These are phyloP conservation scores for Tyria jacobaeae DNA, from an alignment of 2,888 invertebrate genomes.

Conservation along the genomic window DNA sequence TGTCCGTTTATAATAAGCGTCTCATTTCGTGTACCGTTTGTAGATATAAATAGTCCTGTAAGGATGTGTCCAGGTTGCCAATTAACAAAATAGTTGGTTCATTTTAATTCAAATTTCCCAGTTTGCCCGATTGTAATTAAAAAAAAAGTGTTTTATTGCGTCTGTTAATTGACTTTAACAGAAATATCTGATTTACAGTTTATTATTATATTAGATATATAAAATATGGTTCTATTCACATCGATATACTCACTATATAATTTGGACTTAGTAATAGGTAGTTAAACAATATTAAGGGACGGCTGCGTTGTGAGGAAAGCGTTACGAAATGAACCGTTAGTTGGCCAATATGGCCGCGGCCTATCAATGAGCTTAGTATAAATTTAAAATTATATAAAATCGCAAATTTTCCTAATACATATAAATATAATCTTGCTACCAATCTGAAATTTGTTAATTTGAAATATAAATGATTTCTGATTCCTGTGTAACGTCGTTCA, in stretches of 20 bases:
- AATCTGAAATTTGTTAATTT: conserved; percentile 43
- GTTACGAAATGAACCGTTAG: conserved; percentile 21
- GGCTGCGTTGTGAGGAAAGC: conserved; percentile 22
- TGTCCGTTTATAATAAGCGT: conserved; percentile 60
- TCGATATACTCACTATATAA: conserved; percentile 21
- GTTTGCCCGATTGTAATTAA: not conserved
- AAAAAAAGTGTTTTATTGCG: conserved; percentile 32
- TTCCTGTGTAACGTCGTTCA: conserved; percentile 20
- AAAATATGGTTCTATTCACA: conserved; percentile 6
- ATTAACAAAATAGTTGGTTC: not conserved
- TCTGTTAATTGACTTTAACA: conserved; percentile 31
- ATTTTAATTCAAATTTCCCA: not conserved
- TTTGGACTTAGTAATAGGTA: conserved; percentile 43
- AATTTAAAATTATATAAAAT: conserved; percentile 42
- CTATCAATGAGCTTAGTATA: conserved; percentile 51
- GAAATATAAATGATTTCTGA: conserved; percentile 33
- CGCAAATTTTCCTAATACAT: conserved; percentile 38
- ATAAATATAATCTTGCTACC: conserved; percentile 38
- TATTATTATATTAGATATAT: conserved; percentile 24
- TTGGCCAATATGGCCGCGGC: conserved; percentile 34
- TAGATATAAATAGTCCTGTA: conserved; percentile 53
- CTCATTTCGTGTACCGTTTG: conserved; percentile 49
- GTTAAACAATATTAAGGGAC: conserved; percentile 18
- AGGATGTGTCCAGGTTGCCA: conserved; percentile 42
- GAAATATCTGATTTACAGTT: conserved; percentile 22